Evolutionary conservation across 1,140 invertebrate species (phyloP).

Genomic region (Teleopsis dalmanni): DNA sequence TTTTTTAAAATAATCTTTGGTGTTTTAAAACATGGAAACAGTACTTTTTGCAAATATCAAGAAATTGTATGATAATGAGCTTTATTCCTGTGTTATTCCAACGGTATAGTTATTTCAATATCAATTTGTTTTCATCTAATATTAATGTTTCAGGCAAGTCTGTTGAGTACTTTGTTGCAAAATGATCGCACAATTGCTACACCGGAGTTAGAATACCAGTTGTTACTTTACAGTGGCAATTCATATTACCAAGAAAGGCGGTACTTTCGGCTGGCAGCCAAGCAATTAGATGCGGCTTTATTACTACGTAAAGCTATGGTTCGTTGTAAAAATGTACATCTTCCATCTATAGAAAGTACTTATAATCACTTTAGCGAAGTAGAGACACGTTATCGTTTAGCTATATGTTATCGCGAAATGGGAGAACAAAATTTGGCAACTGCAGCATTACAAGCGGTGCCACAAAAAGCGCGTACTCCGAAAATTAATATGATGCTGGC

Average conservation of each 20-base stretch:
- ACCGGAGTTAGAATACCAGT: conserved; percentile 33
- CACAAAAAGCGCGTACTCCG: conserved; percentile 58
- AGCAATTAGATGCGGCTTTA: conserved; percentile 21
- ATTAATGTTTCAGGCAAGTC: conserved; percentile 20
- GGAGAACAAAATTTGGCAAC: conserved; percentile 59
- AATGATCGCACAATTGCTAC: conserved; percentile 34
- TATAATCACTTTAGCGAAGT: conserved; percentile 48
- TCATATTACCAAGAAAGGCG: conserved; percentile 26
- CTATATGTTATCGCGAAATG: conserved; percentile 57
- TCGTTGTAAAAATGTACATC: conserved; percentile 22
- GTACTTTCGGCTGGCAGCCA: conserved; percentile 19
- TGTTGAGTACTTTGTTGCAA: conserved; percentile 25
- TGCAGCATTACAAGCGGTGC: conserved; percentile 58
- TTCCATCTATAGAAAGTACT: conserved; percentile 26
- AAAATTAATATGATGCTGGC: conserved; percentile 67
- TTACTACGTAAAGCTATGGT: conserved; percentile 23
- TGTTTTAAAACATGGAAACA: too few relatives aligned
- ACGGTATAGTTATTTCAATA: conserved; percentile 16
- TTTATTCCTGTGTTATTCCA: conserved; percentile 34
- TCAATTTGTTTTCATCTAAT: not conserved
- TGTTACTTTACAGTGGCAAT: conserved; percentile 24
- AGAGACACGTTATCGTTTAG: conserved; percentile 65
- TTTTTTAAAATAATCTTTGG: too few relatives aligned
- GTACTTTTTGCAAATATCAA: conserved; percentile 30
- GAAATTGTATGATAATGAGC: conserved; percentile 32